Evolutionary conservation across 1,140 invertebrate species (phyloP), one percentile per base, ranked within the genome.

Genomic region (Grapholita molesta): DNA sequence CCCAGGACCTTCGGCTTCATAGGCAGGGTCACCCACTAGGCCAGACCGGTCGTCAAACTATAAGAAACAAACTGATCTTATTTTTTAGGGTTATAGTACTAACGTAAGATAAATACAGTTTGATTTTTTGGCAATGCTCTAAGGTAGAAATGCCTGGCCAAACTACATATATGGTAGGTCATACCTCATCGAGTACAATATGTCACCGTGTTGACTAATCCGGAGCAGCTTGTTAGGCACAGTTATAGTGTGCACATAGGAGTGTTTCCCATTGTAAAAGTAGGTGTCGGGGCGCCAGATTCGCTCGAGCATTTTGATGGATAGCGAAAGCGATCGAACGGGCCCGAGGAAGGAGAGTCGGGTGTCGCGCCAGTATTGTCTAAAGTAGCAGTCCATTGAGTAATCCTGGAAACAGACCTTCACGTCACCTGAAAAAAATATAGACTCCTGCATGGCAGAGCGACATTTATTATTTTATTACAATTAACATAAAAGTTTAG

Each of bases 201-300:
- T 97, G 74, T 97, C 96, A 1, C 98, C 98, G 78, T 99, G 96
- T 83, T 96, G 96, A 79, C 94, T 95, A 52, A 99, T 96, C 67
- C 98, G 92, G 0, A 99, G 92, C 69, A 99, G 93, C 86, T 98
- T 98, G 88, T 99, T 99, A 0, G 98, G 98, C 3, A 97, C 96
- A 0, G 98, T 99, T 66, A 99, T 98, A 0, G 97, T 98, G 87
- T 99, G 98, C 24, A 98, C 95, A 76, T 98, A 97, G 8, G 97
- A 98, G 66, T 97, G 95, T 82, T 97, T 97, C n/a, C 96, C 96
- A 79, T 97, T 97, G 86, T 95, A 98, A 91, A 99, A 98, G 84
- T 97, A 99, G 0, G 98, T 99, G 85, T 99, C 98, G 0, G 98
- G 98, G 74, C 97, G 94, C 98, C 98, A 99, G 73, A 99, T 98